Evolutionary conservation across 2,113 vertebrate genomes (phyloP).

Genomic region (Bujurquina vittata): DNA sequence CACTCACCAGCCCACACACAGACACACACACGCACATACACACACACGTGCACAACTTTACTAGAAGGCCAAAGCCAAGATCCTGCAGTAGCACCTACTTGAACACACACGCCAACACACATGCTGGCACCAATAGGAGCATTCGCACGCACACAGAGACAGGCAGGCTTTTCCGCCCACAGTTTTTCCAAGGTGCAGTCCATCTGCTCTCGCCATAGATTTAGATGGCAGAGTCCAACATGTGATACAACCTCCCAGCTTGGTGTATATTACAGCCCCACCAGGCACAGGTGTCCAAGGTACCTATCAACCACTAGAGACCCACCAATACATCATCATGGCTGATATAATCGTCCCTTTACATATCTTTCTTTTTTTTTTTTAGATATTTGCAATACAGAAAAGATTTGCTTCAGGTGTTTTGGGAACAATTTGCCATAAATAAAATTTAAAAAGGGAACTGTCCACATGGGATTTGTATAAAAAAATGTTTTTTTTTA

Average conservation of each 20-base stretch:
- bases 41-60: constrained; percentile 15
- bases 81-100: constrained; percentile 51
- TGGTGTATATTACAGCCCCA: constrained; percentile 20
- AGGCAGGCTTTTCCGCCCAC: constrained; percentile 63
- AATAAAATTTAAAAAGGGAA: not conserved
- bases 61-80: constrained; percentile 55
- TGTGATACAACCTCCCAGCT: constrained; percentile 35
- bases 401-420: not conserved
- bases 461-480: not conserved
- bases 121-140: constrained; percentile 54
- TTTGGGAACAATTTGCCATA: not conserved
- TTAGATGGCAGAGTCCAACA: constrained; percentile 37
- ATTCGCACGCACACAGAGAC: constrained; percentile 57
- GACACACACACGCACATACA: not conserved
- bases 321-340: not conserved
- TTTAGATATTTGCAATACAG: not conserved
- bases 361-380: not conserved
- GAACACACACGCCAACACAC: constrained; percentile 58
- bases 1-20: constrained; percentile 43
- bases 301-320: constrained; percentile 2
- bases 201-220: constrained; percentile 72
- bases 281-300: constrained; percentile 13
- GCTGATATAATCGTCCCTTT: not conserved
- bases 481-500: not conserved
- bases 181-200: constrained; percentile 59